Percentiles rank a stretch among this genome's conserved stretches.
Evolutionary conservation across 2,797 vertebrate species (phyloP).

Genomic region (Scarus forsteni): DNA sequence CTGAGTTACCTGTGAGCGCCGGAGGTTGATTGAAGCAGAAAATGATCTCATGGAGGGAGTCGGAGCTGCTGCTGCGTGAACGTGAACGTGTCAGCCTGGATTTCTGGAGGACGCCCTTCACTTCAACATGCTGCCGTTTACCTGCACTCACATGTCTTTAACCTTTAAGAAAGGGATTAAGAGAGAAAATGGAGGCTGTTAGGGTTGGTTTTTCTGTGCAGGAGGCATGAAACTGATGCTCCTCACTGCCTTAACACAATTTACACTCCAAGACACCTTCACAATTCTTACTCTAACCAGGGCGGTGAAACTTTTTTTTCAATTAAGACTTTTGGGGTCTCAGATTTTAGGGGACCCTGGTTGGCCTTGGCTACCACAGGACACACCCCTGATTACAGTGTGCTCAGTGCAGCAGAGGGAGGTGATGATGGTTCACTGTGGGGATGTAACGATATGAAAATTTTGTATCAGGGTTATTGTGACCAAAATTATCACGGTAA

Average conservation of each 20-base stretch:
- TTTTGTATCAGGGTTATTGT: too few species aligned
- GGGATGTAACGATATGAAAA: too few species aligned
- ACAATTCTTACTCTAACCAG: background rate
- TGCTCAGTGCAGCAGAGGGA: too few species aligned
- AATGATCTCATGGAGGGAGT: slow-evolving; percentile 37
- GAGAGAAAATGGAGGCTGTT: background rate
- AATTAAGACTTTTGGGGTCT: too few species aligned
- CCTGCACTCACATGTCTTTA: background rate
- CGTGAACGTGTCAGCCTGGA: slow-evolving; percentile 1
- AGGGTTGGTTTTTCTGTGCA: background rate
- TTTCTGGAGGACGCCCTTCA: background rate
- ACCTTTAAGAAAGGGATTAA: background rate
- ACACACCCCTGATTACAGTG: too few species aligned
- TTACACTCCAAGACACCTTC: background rate
- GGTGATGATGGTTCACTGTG: too few species aligned
- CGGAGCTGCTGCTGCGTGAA: slow-evolving; percentile 14
- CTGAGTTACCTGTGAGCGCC: slow-evolving; percentile 38
- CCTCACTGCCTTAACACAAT: background rate
- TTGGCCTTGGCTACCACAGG: too few species aligned
- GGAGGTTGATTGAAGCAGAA: slow-evolving; percentile 47
- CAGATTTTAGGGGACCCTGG: too few species aligned
- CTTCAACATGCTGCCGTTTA: slow-evolving; percentile 8
- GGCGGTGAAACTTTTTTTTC: too few species aligned
- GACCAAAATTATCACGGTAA: too few species aligned
- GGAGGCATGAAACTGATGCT: background rate